phyloP scores from a whole-genome alignment of 2,797 vertebrate genomes.

The Aulostomus chinensis region DNA sequence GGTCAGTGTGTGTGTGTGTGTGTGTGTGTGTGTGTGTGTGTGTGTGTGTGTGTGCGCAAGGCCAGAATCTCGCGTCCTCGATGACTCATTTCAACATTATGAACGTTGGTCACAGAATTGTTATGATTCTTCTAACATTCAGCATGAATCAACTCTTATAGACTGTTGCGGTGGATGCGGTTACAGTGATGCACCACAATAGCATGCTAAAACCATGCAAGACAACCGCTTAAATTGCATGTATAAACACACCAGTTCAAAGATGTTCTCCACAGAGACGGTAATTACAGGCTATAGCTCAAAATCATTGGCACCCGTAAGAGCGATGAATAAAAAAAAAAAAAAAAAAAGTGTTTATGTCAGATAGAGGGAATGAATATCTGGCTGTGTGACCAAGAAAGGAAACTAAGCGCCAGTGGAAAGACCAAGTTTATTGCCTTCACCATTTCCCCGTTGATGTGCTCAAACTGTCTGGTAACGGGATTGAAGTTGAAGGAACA shows the following conservation, averaged over 20 bases:
- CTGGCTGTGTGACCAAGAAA: constrained; percentile 9
- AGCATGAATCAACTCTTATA: constrained; percentile 33
- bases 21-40: too few relatives aligned
- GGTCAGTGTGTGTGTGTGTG: too few relatives aligned
- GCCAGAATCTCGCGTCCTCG: too few relatives aligned
- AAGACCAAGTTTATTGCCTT: constrained; percentile 11
- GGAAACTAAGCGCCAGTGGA: constrained; percentile 4
- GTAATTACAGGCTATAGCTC: constrained; percentile 48
- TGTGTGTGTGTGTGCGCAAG: too few relatives aligned
- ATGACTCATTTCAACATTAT: constrained; percentile 39
- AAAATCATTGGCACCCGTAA: constrained; percentile 22
- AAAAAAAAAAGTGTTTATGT: constrained; percentile 28
- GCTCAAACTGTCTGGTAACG: not conserved
- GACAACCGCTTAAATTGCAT: constrained; percentile 29
- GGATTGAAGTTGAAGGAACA: not conserved
- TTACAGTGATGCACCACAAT: constrained; percentile 35
- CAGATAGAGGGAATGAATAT: constrained; percentile 17
- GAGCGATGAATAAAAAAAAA: constrained; percentile 11
- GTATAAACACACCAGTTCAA: constrained; percentile 39
- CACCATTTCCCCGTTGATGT: not conserved
- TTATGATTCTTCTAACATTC: constrained; percentile 35
- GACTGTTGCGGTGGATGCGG: constrained; percentile 32
- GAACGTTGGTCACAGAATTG: constrained; percentile 12
- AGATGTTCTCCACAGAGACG: constrained; percentile 48
- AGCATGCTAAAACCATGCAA: constrained; percentile 24